A percentile compares a stretch with the other conserved stretches of the same genome.
These are phyloP conservation scores for Bettongia penicillata DNA, from an alignment of 2,113 vertebrate species.

Conservation along the genomic window DNA sequence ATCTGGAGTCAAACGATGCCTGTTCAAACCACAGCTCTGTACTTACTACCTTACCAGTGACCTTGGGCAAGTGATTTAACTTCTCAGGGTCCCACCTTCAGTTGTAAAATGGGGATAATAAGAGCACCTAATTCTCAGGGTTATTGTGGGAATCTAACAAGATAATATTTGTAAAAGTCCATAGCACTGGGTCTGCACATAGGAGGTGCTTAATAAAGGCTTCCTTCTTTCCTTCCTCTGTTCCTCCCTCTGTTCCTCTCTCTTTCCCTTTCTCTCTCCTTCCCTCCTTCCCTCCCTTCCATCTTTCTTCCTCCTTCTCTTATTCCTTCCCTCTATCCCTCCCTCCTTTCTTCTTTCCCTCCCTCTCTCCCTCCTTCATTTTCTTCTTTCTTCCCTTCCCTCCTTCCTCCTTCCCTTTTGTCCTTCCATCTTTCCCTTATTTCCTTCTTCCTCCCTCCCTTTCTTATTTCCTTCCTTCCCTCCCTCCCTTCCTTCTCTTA, in stretches of 20 bases:
- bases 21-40: not conserved
- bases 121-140: not conserved
- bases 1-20: not conserved
- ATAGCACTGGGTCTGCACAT: not conserved
- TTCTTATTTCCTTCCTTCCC: not conserved
- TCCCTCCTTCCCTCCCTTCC: not conserved
- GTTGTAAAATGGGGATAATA: not conserved
- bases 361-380: not conserved
- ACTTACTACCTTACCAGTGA: not conserved
- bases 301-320: not conserved
- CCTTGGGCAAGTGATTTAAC: not conserved
- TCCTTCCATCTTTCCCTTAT: fast-evolving
- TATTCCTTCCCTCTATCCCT: not conserved
- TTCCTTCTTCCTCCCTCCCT: not conserved
- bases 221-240: not conserved
- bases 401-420: fast-evolving
- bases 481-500: not conserved
- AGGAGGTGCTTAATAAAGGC: not conserved
- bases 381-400: not conserved
- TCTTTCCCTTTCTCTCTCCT: too few relatives aligned
- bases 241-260: too few relatives aligned
- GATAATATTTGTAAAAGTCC: not conserved
- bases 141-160: not conserved
- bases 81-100: not conserved
- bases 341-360: not conserved